phyloP scores from a whole-genome alignment of 2,888 invertebrate species.

The Morpho achilles region DNA sequence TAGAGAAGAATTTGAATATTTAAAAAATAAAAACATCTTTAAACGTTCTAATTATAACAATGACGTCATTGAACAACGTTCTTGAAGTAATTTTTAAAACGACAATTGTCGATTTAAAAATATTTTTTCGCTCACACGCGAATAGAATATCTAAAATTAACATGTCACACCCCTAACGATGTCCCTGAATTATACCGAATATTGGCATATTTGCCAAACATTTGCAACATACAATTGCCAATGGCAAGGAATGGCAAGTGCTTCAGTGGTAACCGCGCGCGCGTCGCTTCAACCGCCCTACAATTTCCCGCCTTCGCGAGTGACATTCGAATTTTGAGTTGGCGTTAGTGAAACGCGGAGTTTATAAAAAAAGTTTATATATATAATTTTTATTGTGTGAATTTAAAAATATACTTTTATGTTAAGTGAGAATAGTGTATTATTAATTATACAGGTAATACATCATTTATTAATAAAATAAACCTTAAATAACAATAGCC shows the following conservation, averaged over 20 bases:
- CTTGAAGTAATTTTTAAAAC: not conserved
- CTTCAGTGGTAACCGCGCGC: constrained; percentile 61
- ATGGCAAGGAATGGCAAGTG: constrained; percentile 43
- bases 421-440: too few species aligned
- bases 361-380: too few species aligned
- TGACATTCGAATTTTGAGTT: constrained; percentile 47
- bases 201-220: constrained; percentile 41
- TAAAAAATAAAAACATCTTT: too few species aligned
- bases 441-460: too few species aligned
- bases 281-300: constrained; percentile 54
- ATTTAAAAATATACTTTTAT: too few species aligned
- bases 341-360: too few species aligned
- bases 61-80: too few species aligned
- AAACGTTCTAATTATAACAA: too few species aligned
- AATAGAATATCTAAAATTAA: constrained; percentile 8
- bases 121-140: not conserved
- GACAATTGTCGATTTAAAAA: not conserved
- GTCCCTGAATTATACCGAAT: constrained; percentile 23
- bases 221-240: constrained; percentile 38
- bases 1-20: too few species aligned
- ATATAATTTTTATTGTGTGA: too few species aligned
- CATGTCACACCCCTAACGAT: constrained; percentile 13
- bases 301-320: constrained; percentile 58
- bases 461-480: too few species aligned
- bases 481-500: too few species aligned